These are phyloP conservation scores for Ooceraea biroi DNA, from an alignment of 1,140 invertebrate species.

Conservation along the genomic window DNA sequence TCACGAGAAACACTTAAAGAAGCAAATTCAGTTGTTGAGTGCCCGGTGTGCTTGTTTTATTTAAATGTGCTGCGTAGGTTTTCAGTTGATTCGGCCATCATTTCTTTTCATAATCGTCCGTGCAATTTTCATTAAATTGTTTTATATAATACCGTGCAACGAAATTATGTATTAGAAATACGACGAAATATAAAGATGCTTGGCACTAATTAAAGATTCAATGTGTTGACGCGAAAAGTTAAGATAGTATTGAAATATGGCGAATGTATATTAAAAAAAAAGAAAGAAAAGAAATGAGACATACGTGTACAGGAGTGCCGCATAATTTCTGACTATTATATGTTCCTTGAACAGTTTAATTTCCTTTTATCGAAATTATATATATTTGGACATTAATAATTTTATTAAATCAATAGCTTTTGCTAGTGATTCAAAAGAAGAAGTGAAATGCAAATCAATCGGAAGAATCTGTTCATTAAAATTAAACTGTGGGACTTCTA, in stretches of 20 bases:
- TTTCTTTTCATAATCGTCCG: slow-evolving; percentile 8
- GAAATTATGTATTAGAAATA: neutral
- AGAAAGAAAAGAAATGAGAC: neutral
- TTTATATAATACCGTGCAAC: neutral
- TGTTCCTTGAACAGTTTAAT: neutral
- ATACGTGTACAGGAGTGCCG: neutral
- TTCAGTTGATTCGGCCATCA: neutral
- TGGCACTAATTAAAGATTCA: slow-evolving; percentile 7
- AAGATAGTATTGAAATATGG: neutral
- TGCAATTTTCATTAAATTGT: slow-evolving; percentile 17
- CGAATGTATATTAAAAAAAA: neutral
- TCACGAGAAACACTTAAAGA: neutral
- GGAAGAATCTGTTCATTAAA: slow-evolving; percentile 9
- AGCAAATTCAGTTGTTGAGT: slow-evolving; percentile 3
- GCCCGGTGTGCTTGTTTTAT: slow-evolving; percentile 15
- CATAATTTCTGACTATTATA: neutral
- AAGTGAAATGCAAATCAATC: neutral
- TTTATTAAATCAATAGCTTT: neutral
- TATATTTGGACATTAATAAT: neutral
- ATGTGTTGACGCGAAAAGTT: slow-evolving; percentile 14
- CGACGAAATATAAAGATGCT: neutral
- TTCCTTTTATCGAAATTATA: neutral
- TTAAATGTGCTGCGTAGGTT: slow-evolving; percentile 1
- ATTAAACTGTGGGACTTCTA: neutral
- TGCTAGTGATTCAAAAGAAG: neutral